Evolutionary conservation across 2,113 vertebrate genomes (phyloP).

Genomic region (Phaethon lepturus): DNA sequence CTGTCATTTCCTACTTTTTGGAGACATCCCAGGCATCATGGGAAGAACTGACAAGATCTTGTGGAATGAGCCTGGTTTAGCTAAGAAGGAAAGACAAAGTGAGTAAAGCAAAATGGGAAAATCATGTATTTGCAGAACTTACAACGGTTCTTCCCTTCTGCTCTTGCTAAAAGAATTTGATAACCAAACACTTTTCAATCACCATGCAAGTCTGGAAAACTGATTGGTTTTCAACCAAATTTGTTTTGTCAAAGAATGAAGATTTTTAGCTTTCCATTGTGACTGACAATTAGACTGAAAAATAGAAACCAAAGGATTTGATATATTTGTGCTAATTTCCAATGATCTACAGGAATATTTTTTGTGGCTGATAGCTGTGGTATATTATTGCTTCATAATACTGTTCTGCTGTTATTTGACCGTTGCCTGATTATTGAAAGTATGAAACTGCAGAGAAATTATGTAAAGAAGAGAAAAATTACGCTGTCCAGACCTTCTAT

Average conservation of each 20-base stretch:
- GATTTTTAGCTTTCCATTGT: background rate
- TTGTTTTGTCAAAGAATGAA: background rate
- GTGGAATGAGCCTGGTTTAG: background rate
- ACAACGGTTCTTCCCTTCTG: background rate
- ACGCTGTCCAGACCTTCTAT: background rate
- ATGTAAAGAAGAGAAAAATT: background rate
- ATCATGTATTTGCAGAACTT: background rate
- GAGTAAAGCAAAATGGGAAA: background rate
- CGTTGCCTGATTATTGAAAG: background rate
- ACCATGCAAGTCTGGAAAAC: background rate
- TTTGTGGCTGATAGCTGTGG: background rate
- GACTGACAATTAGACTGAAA: background rate
- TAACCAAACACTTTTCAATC: background rate
- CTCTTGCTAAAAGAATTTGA: background rate
- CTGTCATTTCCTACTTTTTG: background rate
- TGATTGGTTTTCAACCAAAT: background rate
- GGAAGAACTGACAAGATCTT: background rate
- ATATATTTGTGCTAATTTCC: background rate
- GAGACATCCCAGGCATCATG: background rate
- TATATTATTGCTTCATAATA: background rate
- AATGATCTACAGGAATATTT: background rate
- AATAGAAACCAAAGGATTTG: background rate
- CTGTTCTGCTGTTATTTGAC: background rate
- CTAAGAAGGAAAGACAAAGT: background rate
- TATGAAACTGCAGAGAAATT: background rate